Percentiles rank a stretch among this genome's conserved stretches.
phyloP scores from a whole-genome alignment of 1,140 invertebrate genomes.

The Frieseomelitta varia region DNA sequence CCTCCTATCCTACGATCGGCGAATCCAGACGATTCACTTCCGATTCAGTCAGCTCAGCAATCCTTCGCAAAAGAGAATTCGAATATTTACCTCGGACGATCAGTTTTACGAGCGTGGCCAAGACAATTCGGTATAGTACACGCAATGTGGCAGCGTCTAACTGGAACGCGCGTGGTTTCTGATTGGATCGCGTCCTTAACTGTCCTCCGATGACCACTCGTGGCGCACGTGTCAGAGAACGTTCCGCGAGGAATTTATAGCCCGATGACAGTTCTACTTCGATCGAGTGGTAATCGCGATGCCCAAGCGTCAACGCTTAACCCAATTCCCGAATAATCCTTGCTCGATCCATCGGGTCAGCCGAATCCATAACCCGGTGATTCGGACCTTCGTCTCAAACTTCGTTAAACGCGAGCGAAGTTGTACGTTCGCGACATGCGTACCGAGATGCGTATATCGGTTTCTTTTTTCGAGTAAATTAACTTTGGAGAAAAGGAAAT shows the following conservation, averaged over 20 bases:
- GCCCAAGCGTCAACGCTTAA: conserved; percentile 13
- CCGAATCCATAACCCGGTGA: not conserved
- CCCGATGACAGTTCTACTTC: conserved; percentile 55
- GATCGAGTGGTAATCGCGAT: conserved; percentile 49
- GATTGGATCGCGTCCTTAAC: conserved; percentile 70
- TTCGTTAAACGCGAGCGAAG: not conserved
- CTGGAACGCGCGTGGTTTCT: conserved; percentile 6
- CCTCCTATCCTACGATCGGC: conserved; percentile 37
- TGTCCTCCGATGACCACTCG: conserved; percentile 61
- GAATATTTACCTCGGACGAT: conserved; percentile 41
- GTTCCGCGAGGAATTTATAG: conserved; percentile 64
- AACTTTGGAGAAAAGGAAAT: too few relatives aligned
- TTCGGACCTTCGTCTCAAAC: not conserved
- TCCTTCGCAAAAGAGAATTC: conserved; percentile 19
- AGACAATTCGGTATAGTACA: not conserved
- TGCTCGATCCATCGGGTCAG: not conserved
- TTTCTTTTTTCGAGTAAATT: too few relatives aligned
- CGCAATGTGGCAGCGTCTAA: too few relatives aligned
- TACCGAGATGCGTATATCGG: too few relatives aligned
- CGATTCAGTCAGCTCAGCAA: conserved; percentile 48
- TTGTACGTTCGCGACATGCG: too few relatives aligned
- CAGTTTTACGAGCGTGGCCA: conserved; percentile 51
- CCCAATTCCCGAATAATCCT: not conserved
- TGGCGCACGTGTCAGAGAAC: conserved; percentile 50
- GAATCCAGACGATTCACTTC: conserved; percentile 26